Evolutionary conservation across 2,797 vertebrate species (phyloP).

Genomic region (Nannoperca obscura): DNA sequence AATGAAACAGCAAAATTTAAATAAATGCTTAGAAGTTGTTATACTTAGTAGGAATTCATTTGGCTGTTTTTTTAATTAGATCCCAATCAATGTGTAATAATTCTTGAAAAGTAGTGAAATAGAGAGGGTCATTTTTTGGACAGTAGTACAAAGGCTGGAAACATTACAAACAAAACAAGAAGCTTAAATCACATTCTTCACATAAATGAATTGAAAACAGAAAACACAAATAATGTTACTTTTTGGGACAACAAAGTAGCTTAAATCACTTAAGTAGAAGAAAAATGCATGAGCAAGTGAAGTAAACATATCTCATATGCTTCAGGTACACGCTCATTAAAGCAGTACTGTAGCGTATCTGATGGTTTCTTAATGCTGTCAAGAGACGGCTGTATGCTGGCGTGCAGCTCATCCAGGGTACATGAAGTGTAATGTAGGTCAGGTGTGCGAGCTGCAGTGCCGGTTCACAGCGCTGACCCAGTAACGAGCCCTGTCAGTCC

Average conservation of each 20-base stretch:
- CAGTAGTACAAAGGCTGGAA: not conserved
- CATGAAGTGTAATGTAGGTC: conserved; percentile 69
- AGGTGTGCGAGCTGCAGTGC: conserved; percentile 58
- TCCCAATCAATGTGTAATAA: not conserved
- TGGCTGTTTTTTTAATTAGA: not conserved
- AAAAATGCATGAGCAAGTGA: conserved; percentile 4
- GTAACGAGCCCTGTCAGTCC: conserved; percentile 65
- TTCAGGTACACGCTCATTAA: conserved; percentile 3
- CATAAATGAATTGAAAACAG: not conserved
- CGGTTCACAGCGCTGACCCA: conserved; percentile 61
- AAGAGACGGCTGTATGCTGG: conserved; percentile 16
- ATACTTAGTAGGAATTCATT: not conserved
- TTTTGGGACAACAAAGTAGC: not conserved
- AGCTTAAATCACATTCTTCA: not conserved
- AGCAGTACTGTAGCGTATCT: conserved; percentile 19
- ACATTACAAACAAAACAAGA: not conserved
- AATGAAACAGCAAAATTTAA: not conserved
- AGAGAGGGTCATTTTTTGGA: not conserved
- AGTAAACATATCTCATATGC: conserved; percentile 1
- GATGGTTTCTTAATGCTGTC: conserved; percentile 39
- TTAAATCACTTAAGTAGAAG: not conserved
- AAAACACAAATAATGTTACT: not conserved
- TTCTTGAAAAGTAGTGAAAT: not conserved
- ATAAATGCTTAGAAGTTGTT: not conserved
- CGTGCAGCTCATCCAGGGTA: conserved; percentile 41